A percentile compares a stretch with the other conserved stretches of the same genome.
phyloP scores from a whole-genome alignment of 2,797 vertebrate genomes.

The Alosa sapidissima region DNA sequence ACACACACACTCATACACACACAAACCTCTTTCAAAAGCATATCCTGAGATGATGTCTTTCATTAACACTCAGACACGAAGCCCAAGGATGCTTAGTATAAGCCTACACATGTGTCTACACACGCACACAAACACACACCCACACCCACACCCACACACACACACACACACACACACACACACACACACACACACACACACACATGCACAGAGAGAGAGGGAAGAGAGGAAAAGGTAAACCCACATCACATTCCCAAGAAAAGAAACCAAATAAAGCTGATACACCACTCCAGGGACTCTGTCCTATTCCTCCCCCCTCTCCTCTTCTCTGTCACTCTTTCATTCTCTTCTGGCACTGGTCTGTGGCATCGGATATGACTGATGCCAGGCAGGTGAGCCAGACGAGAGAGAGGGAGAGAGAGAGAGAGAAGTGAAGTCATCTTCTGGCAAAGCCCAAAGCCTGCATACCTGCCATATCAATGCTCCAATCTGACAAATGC shows the following conservation, averaged over 20 bases:
- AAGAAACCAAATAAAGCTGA: background rate
- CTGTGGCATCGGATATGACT: background rate
- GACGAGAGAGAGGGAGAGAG: background rate
- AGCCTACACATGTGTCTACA: background rate
- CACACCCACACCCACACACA: background rate
- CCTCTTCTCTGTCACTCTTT: background rate
- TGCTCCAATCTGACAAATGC: constrained; percentile 10
- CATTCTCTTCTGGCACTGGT: background rate
- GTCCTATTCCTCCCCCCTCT: background rate
- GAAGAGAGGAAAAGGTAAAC: background rate
- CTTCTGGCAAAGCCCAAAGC: background rate
- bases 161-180: background rate
- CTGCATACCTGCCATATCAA: background rate
- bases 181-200: background rate
- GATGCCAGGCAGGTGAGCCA: background rate
- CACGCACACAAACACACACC: background rate
- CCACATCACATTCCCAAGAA: background rate
- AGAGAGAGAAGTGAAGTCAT: background rate
- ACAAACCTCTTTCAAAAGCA: background rate
- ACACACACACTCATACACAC: background rate
- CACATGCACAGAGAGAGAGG: background rate
- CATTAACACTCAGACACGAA: constrained; percentile 8
- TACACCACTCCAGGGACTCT: background rate
- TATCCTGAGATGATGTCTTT: background rate
- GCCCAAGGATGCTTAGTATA: background rate